Evolutionary conservation across 2,113 vertebrate species (phyloP).

Genomic region (Redunca redunca): DNA sequence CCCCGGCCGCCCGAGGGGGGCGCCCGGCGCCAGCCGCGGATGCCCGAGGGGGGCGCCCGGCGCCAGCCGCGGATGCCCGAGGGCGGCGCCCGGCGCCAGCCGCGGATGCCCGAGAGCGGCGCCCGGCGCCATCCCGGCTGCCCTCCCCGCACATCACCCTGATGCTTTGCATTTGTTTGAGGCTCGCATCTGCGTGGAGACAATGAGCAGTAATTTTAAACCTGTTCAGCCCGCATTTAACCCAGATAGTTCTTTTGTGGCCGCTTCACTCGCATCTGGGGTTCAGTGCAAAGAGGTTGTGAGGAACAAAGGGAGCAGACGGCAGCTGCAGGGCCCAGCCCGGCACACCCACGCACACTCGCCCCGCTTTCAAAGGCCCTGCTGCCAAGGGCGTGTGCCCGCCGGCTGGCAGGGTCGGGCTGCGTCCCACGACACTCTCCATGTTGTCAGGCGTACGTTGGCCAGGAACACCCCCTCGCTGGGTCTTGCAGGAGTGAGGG

Average conservation of each 20-base stretch:
- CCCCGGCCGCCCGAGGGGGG: background rate
- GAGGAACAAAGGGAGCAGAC: slow-evolving; percentile 76
- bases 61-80: slow-evolving; percentile 37
- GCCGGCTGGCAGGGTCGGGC: background rate
- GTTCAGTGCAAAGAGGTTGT: slow-evolving; percentile 79
- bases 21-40: slow-evolving; percentile 3
- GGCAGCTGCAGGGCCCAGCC: slow-evolving; percentile 75
- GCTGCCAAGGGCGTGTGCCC: background rate
- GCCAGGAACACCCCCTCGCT: accelerated
- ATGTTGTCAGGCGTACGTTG: accelerated
- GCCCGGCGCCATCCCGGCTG: slow-evolving; percentile 68
- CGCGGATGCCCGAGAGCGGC: too few species aligned
- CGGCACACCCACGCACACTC: background rate
- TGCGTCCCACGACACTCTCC: background rate
- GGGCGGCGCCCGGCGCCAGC: slow-evolving; percentile 38
- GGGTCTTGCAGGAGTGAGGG: background rate
- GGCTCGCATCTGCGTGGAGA: slow-evolving; percentile 83
- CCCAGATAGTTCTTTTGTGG: slow-evolving; percentile 85
- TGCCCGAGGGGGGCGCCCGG: background rate
- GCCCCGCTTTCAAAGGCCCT: slow-evolving; percentile 38
- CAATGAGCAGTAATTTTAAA: slow-evolving; percentile 86
- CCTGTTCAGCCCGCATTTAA: slow-evolving; percentile 85
- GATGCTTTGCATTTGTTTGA: slow-evolving; percentile 85
- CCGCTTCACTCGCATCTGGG: slow-evolving; percentile 82
- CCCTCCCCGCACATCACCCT: slow-evolving; percentile 80